phyloP scores from a whole-genome alignment of 2,888 invertebrate genomes.

The Netelia melanura region DNA sequence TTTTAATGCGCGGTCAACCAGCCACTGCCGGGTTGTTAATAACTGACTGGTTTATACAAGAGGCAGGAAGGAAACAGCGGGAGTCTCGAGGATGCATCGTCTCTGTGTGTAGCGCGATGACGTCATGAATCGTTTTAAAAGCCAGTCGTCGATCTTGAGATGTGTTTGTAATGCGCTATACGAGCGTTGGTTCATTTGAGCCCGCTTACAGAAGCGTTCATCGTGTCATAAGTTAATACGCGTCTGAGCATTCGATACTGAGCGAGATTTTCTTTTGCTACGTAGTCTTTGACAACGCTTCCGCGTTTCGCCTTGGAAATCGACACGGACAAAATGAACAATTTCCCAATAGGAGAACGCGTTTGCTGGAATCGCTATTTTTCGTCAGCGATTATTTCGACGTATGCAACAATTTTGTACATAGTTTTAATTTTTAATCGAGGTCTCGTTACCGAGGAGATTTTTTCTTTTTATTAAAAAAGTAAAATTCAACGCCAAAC shows the following conservation, averaged over 20 bases:
- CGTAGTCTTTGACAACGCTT: background rate
- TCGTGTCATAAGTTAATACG: background rate
- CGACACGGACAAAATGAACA: background rate
- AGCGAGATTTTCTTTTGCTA: background rate
- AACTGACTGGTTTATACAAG: conserved; percentile 17
- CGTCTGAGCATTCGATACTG: background rate
- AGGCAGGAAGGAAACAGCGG: conserved; percentile 63
- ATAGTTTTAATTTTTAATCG: too few species aligned
- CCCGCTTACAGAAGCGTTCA: background rate
- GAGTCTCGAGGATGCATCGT: conserved; percentile 57
- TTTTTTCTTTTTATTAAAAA: too few species aligned
- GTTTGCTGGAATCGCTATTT: background rate
- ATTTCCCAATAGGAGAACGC: background rate
- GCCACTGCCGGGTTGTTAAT: conserved; percentile 8
- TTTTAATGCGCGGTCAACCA: background rate
- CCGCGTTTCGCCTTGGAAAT: background rate
- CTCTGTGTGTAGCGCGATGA: conserved; percentile 47
- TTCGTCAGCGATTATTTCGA: too few species aligned
- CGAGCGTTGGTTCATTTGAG: conserved; percentile 14
- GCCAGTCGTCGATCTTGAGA: conserved; percentile 25
- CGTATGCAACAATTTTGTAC: too few species aligned
- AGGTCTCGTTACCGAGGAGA: too few species aligned
- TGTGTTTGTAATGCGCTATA: conserved; percentile 16
- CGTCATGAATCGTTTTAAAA: conserved; percentile 47
- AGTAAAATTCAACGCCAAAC: too few species aligned